These are phyloP conservation scores for Embiotoca jacksoni DNA, from an alignment of 2,113 vertebrate genomes.

Conservation along the genomic window DNA sequence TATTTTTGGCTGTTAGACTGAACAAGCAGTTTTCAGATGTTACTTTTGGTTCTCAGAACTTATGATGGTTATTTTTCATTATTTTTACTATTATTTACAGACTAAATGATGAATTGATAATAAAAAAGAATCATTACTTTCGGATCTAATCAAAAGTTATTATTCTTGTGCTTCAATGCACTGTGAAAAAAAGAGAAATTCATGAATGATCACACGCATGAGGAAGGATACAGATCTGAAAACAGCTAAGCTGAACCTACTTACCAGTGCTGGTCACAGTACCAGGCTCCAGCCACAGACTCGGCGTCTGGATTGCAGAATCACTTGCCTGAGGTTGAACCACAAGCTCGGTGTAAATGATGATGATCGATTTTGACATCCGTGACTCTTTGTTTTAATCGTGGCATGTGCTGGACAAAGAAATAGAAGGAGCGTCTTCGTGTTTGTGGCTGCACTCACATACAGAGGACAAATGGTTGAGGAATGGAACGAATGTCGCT, in stretches of 20 bases:
- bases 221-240: background rate
- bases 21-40: no score
- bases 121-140: no score
- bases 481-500: slow-evolving; percentile 2
- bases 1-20: no score
- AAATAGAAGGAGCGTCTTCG: slow-evolving; percentile 6
- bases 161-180: background rate
- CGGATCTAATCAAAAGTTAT: background rate
- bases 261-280: background rate
- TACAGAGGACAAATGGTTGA: slow-evolving; percentile 16
- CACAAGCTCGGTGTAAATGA: slow-evolving; percentile 26
- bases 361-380: background rate
- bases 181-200: background rate
- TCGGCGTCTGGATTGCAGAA: slow-evolving; percentile 14
- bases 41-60: no score
- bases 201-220: background rate
- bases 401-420: slow-evolving; percentile 24
- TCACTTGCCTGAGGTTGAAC: slow-evolving; percentile 14
- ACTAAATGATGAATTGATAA: background rate
- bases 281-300: background rate
- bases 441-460: background rate
- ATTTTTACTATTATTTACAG: background rate
- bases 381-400: slow-evolving; percentile 22
- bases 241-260: background rate
- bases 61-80: background rate